Conservation (phyloP, 2,113 vertebrate species). For the Oreamnos americanus region DNA sequence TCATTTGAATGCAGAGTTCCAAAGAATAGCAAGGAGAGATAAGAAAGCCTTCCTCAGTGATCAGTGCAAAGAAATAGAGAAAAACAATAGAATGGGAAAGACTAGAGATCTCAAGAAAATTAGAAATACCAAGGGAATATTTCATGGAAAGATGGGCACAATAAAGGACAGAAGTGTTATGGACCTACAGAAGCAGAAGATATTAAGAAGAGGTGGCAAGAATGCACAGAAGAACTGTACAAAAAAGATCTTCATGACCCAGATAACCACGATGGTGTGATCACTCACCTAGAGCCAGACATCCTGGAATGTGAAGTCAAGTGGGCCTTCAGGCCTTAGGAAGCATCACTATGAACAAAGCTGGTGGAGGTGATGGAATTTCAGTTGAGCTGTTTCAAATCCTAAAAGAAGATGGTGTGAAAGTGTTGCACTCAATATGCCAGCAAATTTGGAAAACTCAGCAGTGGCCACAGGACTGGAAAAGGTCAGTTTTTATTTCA, state of each 20-base stretch:
- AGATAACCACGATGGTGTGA: neutral
- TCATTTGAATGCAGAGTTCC: neutral
- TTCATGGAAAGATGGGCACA: neutral
- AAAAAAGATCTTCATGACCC: neutral
- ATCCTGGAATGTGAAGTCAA: neutral
- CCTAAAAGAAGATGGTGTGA: neutral
- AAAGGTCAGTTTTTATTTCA: neutral
- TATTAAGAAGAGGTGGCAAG: neutral
- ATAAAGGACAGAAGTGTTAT: neutral
- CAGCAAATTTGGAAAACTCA: too few species aligned
- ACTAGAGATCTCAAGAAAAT: neutral
- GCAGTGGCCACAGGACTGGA: neutral
- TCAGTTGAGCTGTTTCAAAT: neutral
- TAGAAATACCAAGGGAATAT: rapidly evolving
- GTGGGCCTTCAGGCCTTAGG: neutral
- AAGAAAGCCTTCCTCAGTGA: neutral
- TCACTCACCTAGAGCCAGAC: neutral
- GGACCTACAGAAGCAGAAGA: neutral
- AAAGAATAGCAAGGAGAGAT: neutral
- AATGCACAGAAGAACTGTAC: neutral
- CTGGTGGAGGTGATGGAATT: neutral
- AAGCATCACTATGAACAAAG: neutral
- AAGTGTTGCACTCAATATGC: neutral
- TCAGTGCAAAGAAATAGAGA: neutral
- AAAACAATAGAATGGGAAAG: neutral